Conservation (phyloP, 2,113 vertebrate species). For the Dicaeum eximium region DNA sequence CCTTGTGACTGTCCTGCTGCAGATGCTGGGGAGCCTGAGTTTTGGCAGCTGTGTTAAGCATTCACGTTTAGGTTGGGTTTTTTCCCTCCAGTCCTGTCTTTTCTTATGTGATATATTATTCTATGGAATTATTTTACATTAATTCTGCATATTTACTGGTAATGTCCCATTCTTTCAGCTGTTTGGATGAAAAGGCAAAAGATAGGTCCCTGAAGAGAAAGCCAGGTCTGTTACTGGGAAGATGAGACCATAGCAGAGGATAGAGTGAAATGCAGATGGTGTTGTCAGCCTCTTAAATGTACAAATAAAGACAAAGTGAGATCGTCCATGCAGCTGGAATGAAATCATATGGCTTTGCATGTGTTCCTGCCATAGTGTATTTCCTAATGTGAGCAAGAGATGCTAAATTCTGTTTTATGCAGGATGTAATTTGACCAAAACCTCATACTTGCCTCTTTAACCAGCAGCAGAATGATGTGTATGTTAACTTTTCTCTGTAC, state of each 20-base stretch:
- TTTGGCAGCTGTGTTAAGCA: constrained; percentile 56
- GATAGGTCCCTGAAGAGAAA: neutral
- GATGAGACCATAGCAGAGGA: constrained; percentile 21
- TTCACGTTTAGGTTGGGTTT: neutral
- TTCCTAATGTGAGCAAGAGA: constrained; percentile 10
- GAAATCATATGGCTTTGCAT: constrained; percentile 18
- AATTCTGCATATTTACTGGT: constrained; percentile 34
- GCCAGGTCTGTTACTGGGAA: constrained; percentile 25
- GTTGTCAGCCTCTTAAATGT: constrained; percentile 31
- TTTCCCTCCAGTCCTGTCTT: neutral
- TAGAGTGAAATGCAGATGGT: constrained; percentile 45
- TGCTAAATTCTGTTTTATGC: neutral
- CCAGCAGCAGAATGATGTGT: constrained; percentile 13
- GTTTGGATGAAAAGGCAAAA: neutral
- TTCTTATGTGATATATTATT: constrained; percentile 35
- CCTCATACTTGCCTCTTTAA: neutral
- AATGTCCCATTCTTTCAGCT: neutral
- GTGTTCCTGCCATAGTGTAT: neutral
- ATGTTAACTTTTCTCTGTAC: constrained; percentile 53
- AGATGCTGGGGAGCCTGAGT: constrained; percentile 54
- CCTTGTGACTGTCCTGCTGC: constrained; percentile 40
- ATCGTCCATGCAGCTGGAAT: constrained; percentile 34
- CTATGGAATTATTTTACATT: constrained; percentile 8
- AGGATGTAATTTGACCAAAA: neutral
- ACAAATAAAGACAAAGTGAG: constrained; percentile 54